phyloP scores from a whole-genome alignment of 1,140 invertebrate species.

The Leucophenga varia region DNA sequence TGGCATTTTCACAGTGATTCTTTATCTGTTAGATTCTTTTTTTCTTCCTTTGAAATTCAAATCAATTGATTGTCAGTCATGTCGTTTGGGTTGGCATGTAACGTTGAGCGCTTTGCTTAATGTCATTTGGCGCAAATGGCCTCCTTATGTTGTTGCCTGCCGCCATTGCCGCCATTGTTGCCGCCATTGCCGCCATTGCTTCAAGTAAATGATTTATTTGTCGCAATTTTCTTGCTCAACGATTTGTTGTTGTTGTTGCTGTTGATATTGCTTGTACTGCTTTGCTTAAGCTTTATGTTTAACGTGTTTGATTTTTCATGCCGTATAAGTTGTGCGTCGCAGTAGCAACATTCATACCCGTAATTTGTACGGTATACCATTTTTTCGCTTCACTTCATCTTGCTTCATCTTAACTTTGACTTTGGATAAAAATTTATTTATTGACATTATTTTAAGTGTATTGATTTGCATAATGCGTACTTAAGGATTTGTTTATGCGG shows the following conservation, averaged over 20 bases:
- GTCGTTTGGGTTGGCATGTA: background rate
- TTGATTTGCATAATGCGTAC: conserved; percentile 53
- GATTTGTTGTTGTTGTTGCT: conserved; percentile 46
- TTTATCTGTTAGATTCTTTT: no score
- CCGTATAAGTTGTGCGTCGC: no score
- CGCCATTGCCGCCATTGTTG: no score
- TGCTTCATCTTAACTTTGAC: no score
- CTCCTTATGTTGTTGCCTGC: conserved; percentile 53
- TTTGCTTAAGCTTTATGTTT: no score
- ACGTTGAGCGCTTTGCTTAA: conserved; percentile 7
- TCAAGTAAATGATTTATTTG: conserved; percentile 45
- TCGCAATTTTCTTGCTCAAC: conserved; percentile 48
- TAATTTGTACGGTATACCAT: no score
- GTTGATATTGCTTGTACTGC: no score
- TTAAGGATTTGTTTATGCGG: conserved; percentile 53
- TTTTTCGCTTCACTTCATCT: no score
- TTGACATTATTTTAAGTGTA: conserved; percentile 51
- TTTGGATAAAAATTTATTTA: conserved; percentile 42
- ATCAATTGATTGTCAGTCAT: conserved; percentile 34
- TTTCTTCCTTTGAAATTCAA: conserved; percentile 48
- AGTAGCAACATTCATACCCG: no score
- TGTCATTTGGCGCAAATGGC: conserved; percentile 48
- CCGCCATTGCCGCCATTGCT: no score
- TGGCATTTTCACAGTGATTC: no score
- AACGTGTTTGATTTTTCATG: no score